Evolutionary conservation across 1,140 invertebrate genomes (phyloP).

Genomic region (Branchinecta lindahli): DNA sequence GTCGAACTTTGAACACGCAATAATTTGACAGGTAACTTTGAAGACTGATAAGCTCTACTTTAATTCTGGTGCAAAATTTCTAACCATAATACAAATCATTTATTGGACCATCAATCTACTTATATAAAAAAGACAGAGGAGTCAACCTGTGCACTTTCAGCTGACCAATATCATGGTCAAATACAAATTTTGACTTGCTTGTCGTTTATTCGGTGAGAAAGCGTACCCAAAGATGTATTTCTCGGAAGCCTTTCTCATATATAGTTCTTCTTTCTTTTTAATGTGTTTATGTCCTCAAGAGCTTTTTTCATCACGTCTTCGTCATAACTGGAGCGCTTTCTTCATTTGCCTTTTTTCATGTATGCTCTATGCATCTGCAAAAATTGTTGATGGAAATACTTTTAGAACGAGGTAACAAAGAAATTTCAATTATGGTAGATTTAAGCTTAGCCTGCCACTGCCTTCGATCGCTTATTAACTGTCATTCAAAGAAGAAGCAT

Average conservation of each 20-base stretch:
- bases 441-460: no score
- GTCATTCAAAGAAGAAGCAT: neutral
- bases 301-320: constrained; percentile 4
- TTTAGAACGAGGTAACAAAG: neutral
- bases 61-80: no score
- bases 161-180: no score
- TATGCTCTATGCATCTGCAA: constrained; percentile 4
- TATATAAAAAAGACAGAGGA: no score
- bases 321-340: constrained; percentile 4
- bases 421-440: neutral
- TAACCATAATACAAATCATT: no score
- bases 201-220: constrained; percentile 8
- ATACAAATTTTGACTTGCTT: neutral
- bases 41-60: no score
- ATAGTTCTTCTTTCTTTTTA: neutral
- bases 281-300: constrained; percentile 1
- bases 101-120: no score
- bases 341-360: neutral
- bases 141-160: no score
- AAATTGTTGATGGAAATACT: neutral
- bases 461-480: neutral
- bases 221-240: constrained; percentile 5
- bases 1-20: constrained; percentile 5
- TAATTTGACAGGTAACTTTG: constrained; percentile 1
- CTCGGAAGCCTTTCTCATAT: neutral